Evolutionary conservation across 2,797 vertebrate genomes (phyloP), one percentile per base, ranked within the genome.

Genomic region (Botia almorhae): DNA sequence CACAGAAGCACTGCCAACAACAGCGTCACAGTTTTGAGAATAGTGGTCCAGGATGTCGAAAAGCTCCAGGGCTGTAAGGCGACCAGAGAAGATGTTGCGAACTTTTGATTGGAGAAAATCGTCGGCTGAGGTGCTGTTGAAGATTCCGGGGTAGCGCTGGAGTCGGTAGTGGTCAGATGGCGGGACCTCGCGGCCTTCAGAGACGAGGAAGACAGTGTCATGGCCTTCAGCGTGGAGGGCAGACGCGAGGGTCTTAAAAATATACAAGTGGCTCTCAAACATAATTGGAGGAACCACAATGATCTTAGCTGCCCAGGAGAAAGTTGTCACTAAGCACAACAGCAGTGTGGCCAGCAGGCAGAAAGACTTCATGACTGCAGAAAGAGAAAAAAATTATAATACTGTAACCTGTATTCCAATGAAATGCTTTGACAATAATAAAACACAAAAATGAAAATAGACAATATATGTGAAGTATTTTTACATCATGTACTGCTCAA

Each of bases 181-280:
- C 16, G 96, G 93, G 76, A 99, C 93, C 64, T 97, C 96, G 56
- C 98, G 96, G 61, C 97, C 98, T 86, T 99, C 96, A 2, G 97
- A 99, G 74, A 98, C 93, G 48, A 99, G 93, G 87, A 99, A 96
- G 87, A 97, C 96, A 67, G 95, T 95, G 83, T 95, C 95, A 19
- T 99, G 98, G 84, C 97, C 97, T 83, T 97, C 95, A 72, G 95
- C 91, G 0, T 97, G 95, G 85, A 99, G 93, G 50, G 96, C 96
- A 2, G 95, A 93, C 51, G 98, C 97, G 86, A 99, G 89, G 3
- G 96, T 97, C 92, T 99, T 98, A 93, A 99, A 99, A 93, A 99
- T 98, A 93, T 99, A 99, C 82, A 99, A 93, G 92, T 99, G 98
- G 84, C 98, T 99, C 93, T 99, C 98, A 85, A 99, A 99, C 97